Evolutionary conservation across 2,888 invertebrate genomes (phyloP).

Genomic region (Mechanitis messenoides): DNA sequence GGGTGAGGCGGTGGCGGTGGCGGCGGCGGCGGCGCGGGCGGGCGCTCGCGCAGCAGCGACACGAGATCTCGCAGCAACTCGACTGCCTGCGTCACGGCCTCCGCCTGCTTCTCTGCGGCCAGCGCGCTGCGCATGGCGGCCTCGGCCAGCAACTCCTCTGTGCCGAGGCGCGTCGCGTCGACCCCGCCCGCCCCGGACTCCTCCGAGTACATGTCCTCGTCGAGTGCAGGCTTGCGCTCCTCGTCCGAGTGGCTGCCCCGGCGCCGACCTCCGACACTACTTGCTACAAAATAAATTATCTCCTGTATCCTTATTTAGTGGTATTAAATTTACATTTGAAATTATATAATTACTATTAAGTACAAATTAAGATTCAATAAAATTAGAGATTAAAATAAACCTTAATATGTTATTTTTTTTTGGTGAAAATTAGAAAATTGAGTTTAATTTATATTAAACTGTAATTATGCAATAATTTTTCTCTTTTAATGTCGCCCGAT

Average conservation of each 20-base stretch:
- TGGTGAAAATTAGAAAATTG: too few species aligned
- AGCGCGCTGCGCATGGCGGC: conserved; percentile 68
- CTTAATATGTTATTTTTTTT: too few species aligned
- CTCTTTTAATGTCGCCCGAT: too few species aligned
- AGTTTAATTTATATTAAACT: too few species aligned
- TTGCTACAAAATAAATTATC: background rate
- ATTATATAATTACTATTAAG: too few species aligned
- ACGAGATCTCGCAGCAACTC: conserved; percentile 54
- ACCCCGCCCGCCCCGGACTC: conserved; percentile 37
- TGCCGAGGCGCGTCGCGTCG: conserved; percentile 42
- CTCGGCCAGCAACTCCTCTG: conserved; percentile 67
- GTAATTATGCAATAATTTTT: too few species aligned
- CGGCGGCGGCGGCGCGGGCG: conserved; percentile 58
- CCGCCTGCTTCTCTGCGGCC: conserved; percentile 68
- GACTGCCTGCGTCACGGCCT: conserved; percentile 53
- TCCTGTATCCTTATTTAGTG: too few species aligned
- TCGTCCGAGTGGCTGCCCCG: conserved; percentile 50
- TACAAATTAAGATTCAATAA: too few species aligned
- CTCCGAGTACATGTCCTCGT: conserved; percentile 63
- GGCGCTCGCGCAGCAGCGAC: conserved; percentile 76
- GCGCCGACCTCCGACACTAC: conserved; percentile 29
- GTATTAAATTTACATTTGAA: too few species aligned
- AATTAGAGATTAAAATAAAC: too few species aligned
- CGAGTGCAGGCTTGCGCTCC: conserved; percentile 54
- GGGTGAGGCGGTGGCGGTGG: conserved; percentile 35